Evolutionary conservation across 2,113 vertebrate species (phyloP), one percentile per base, ranked within the genome.

Genomic region (Gnathonemus echidnorhynchus): DNA sequence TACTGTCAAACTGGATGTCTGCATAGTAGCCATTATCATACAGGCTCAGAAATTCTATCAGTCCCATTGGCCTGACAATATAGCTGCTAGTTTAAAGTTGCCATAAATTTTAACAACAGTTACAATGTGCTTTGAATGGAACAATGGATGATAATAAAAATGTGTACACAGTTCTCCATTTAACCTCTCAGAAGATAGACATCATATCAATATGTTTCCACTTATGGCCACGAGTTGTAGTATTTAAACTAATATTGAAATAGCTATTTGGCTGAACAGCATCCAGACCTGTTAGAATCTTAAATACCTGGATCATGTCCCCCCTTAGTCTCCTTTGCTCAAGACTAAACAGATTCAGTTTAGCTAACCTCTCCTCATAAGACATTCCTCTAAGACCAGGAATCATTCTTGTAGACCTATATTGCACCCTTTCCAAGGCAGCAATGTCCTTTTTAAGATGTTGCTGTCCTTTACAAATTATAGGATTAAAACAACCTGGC

Each of bases 31-130:
- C 83, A 85, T 62, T 7, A n/a, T 84, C 48, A 27, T 27, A 31
- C 83, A 88, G 66, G 15, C 88, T 85, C 91, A 92, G 86, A 88
- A 93, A 92, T 88, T 56, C 87, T 10, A 66, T 39, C 31, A 77
- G 35, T 24, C 31, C 42, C 53, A 52, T 89, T 0, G 0, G 49
- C 62, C 2, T 0, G 1, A 0, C 74, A 86, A 89, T 90, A 87
- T 0, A 80, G 48, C 50, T 11, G 13, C 90, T 89, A 89, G 62
- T 8, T 88, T 90, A 84, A 74, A 27, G 58, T 46, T 74, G 49
- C 2, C 88, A 89, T 17, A 90, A 90, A 53, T 89, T 88, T 91
- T 90, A 92, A 92, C 91, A 88, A 52, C 50, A 70, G 88, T 88
- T 13, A 84, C 90, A 86, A 93, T 90, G 90, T 84, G 45, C 89